phyloP scores from a whole-genome alignment of 2,113 vertebrate species.

The Dasyurus viverrinus region DNA sequence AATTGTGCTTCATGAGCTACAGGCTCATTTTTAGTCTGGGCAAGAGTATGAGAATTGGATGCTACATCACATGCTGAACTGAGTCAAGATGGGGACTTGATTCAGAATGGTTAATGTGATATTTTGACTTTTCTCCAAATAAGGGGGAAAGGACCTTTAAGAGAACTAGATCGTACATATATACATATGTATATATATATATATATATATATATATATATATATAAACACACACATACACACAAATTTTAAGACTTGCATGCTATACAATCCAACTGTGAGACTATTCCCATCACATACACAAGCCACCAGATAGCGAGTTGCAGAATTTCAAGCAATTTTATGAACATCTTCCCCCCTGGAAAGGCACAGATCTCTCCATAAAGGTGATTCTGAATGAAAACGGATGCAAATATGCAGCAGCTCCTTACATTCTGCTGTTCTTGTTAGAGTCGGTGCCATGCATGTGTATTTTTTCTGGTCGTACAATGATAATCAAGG shows the following conservation, averaged over 20 bases:
- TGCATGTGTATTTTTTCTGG: background rate
- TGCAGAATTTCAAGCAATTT: constrained; percentile 71
- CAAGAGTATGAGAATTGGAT: constrained; percentile 1
- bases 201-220: background rate
- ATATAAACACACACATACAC: background rate
- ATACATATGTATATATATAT: too few relatives aligned
- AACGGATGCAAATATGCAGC: constrained; percentile 57
- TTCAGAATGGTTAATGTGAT: constrained; percentile 40
- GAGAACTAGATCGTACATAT: constrained; percentile 48
- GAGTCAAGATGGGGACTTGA: constrained; percentile 4
- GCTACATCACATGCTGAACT: constrained; percentile 36
- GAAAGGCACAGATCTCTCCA: constrained; percentile 67
- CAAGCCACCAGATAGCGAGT: constrained; percentile 70
- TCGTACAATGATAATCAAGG: background rate
- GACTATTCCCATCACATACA: constrained; percentile 64
- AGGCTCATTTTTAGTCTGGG: constrained; percentile 33
- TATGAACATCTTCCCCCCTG: constrained; percentile 61
- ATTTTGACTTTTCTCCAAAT: constrained; percentile 41
- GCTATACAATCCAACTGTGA: constrained; percentile 65
- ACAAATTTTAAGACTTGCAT: constrained; percentile 52
- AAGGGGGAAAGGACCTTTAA: constrained; percentile 51
- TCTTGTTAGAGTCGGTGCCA: constrained; percentile 48
- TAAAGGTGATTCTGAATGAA: constrained; percentile 64
- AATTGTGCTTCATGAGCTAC: constrained; percentile 18
- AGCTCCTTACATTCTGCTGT: constrained; percentile 49